phyloP scores from a whole-genome alignment of 2,888 invertebrate genomes.

The Hipparchia sbordonii region DNA sequence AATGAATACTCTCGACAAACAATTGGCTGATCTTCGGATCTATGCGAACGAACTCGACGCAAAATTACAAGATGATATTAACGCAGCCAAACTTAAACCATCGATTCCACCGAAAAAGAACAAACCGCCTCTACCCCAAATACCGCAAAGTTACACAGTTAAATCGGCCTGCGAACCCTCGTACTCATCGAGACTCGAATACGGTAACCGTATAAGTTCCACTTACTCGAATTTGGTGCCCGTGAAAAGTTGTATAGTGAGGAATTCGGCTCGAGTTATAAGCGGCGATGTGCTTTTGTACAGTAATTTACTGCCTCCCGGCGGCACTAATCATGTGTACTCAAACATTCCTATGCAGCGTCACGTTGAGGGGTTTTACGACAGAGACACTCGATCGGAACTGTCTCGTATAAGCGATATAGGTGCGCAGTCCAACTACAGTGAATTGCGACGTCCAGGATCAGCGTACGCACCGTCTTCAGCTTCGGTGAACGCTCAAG shows the following conservation, averaged over 20 bases:
- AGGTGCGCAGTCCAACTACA: constrained; percentile 84
- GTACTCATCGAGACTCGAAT: constrained; percentile 88
- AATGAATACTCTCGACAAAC: constrained; percentile 77
- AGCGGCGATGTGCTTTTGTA: constrained; percentile 76
- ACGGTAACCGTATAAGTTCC: constrained; percentile 73
- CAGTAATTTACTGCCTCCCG: constrained; percentile 75
- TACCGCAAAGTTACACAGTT: constrained; percentile 90
- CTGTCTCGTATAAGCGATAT: constrained; percentile 76
- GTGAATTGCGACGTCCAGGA: constrained; percentile 83
- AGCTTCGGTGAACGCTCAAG: constrained; percentile 76
- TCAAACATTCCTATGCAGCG: constrained; percentile 77
- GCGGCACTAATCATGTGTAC: constrained; percentile 78
- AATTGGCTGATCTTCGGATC: constrained; percentile 74
- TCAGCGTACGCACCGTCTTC: constrained; percentile 82
- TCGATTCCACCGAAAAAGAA: constrained; percentile 77
- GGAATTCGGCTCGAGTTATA: constrained; percentile 66
- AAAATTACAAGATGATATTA: constrained; percentile 77
- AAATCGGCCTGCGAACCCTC: constrained; percentile 89
- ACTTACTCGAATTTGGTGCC: constrained; percentile 79
- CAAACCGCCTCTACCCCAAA: constrained; percentile 80
- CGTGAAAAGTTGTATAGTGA: constrained; percentile 78
- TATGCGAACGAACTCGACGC: constrained; percentile 78
- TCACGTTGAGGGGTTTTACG: constrained; percentile 79
- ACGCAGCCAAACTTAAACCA: constrained; percentile 74
- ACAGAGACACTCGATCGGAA: constrained; percentile 69